These are phyloP conservation scores for Netelia fuscicornis DNA, from an alignment of 2,888 invertebrate species.

Conservation along the genomic window DNA sequence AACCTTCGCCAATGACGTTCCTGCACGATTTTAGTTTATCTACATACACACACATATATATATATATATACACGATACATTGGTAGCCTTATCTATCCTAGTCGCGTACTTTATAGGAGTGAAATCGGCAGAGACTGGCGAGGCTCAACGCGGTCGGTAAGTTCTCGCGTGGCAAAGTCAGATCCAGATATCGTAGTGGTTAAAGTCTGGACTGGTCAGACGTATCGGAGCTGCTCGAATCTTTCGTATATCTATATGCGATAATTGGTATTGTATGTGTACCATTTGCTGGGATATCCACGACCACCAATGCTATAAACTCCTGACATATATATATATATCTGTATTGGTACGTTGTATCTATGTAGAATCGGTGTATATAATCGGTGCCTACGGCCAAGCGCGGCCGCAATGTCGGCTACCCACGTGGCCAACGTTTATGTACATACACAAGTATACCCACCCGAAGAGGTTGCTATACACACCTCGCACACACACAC, in stretches of 20 bases:
- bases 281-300: constrained; percentile 34
- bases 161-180: constrained; percentile 50
- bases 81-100: background rate
- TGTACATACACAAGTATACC: background rate
- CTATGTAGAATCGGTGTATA: constrained; percentile 56
- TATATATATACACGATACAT: background rate
- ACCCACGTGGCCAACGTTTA: background rate
- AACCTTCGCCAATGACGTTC: constrained; percentile 1
- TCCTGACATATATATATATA: background rate
- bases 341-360: constrained; percentile 37
- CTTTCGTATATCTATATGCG: constrained; percentile 24
- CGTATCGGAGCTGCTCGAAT: background rate
- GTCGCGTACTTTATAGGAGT: background rate
- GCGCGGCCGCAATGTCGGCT: constrained; percentile 54
- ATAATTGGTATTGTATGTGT: constrained; percentile 41
- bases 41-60: background rate
- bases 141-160: background rate
- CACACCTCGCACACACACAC: constrained; percentile 13
- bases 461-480: constrained; percentile 41
- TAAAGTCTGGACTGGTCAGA: constrained; percentile 58
- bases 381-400: constrained; percentile 58
- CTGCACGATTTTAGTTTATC: background rate
- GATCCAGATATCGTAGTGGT: constrained; percentile 54
- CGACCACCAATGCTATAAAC: background rate
- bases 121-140: background rate